Evolutionary conservation across 1,140 invertebrate species (phyloP), one percentile per base, ranked within the genome.

Genomic region (Leptinotarsa texana): DNA sequence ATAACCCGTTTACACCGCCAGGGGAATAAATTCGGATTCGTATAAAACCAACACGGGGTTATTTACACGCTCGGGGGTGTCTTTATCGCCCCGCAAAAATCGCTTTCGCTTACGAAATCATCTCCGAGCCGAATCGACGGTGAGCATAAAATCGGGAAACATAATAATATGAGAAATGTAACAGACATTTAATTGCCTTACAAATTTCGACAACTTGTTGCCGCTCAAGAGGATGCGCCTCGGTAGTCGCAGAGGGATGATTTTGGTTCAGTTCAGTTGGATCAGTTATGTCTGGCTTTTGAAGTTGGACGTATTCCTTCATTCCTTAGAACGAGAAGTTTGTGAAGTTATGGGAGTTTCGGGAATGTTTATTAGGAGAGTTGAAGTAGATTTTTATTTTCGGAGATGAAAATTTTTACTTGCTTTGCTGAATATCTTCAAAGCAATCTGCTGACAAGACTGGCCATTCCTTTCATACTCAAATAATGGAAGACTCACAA

Each of bases 171-270:
- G 24, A 68, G 66, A n/a, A 71, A 71, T 71, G 49, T 62, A 71
- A 63, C 61, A 71, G 57, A 71, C 69, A 71, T 71, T 71, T 71
- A 61, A 71, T 71, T 71, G 69, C 69, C 69, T 18, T 71, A 62
- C 69, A 17, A 71, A 71, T 71, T 62, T 62, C 69, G 27, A 27
- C 69, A 57, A 71, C 69, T 71, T 71, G 69, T 71, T 71, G 69
- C 69, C 33, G 22, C 51, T 42, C 42, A 47, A 68, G 42, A 17
- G 51, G n/a, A 57, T 57, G n/a, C 51, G n/a, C 51, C 17, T 57
- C 51, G 51, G 15, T 8, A 57, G 51, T 17, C 51, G 33, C 33
- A 42, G 33, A 57, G 15, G 17, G n/a, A 57, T 57, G 13, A 57
- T 3, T 42, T 42, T 42, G 33, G 33, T 42, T 42, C 33, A 57